Percentiles rank a stretch among this genome's conserved stretches.
Conservation (phyloP, 2,797 vertebrate genomes). For the Macropodus opercularis region DNA sequence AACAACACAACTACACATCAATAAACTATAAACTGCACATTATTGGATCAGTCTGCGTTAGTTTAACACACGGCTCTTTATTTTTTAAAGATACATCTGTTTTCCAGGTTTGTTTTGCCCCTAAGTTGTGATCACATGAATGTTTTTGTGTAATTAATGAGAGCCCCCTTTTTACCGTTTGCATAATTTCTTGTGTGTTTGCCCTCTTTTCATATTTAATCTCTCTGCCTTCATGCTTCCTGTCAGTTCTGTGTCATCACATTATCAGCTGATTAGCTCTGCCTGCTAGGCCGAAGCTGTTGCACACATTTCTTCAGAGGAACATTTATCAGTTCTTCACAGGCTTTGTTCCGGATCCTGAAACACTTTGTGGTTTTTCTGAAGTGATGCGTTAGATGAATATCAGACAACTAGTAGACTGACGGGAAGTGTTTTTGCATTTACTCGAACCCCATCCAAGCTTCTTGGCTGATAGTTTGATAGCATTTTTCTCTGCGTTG, state of each 20-base stretch:
- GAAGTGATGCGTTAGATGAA: background rate
- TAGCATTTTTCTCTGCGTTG: too few species aligned
- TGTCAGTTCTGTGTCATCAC: conserved; percentile 2
- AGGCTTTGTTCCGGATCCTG: background rate
- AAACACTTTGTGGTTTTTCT: background rate
- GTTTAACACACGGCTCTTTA: too few species aligned
- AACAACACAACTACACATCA: too few species aligned
- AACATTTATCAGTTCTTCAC: background rate
- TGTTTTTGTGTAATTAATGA: background rate
- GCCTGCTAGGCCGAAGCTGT: conserved; percentile 9
- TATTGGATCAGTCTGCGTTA: too few species aligned
- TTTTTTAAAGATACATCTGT: background rate
- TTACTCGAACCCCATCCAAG: background rate
- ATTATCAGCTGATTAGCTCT: conserved; percentile 10
- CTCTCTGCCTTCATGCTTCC: background rate
- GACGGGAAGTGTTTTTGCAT: too few species aligned
- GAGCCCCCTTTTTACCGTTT: background rate
- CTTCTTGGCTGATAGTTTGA: too few species aligned
- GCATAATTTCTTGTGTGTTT: conserved; percentile 4
- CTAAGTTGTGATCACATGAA: background rate
- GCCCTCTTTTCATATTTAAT: conserved; percentile 14
- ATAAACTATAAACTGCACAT: too few species aligned
- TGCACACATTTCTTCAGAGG: conserved; percentile 1
- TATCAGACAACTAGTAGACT: too few species aligned
- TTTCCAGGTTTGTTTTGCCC: background rate